phyloP scores from a whole-genome alignment of 2,888 invertebrate species.

The Drosophila phalerata region DNA sequence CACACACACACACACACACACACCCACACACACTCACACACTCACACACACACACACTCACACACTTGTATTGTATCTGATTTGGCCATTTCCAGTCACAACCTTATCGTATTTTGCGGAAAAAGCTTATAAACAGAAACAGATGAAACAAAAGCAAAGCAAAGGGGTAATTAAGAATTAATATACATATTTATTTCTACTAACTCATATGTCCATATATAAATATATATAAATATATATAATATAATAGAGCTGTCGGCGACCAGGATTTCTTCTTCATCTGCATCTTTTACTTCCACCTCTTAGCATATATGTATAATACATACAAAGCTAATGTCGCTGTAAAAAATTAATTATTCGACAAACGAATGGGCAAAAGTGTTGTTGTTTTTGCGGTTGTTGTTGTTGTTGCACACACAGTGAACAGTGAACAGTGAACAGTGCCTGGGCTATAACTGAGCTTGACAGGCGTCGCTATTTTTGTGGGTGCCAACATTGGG shows the following conservation, averaged over 20 bases:
- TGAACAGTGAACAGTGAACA: not conserved
- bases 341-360: conserved; percentile 64
- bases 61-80: conserved; percentile 2
- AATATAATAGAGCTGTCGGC: conserved; percentile 6
- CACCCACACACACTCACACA: not conserved
- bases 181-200: not conserved
- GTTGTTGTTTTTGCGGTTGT: conserved; percentile 5
- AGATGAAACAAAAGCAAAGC: not conserved
- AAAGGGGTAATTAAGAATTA: conserved; percentile 4
- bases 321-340: conserved; percentile 40
- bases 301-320: not conserved
- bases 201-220: not conserved
- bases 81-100: conserved; percentile 10
- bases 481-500: conserved; percentile 60
- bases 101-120: not conserved
- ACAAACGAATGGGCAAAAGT: conserved; percentile 37
- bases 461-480: conserved; percentile 63
- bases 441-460: conserved; percentile 44
- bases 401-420: conserved; percentile 11
- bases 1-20: not conserved
- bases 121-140: conserved; percentile 1
- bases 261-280: not conserved
- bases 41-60: not conserved
- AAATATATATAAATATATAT: too few species aligned
- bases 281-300: not conserved